Base-by-base conservation (phyloP, 1,140 invertebrate genomes). In the Colletes latitarsis region DNA sequence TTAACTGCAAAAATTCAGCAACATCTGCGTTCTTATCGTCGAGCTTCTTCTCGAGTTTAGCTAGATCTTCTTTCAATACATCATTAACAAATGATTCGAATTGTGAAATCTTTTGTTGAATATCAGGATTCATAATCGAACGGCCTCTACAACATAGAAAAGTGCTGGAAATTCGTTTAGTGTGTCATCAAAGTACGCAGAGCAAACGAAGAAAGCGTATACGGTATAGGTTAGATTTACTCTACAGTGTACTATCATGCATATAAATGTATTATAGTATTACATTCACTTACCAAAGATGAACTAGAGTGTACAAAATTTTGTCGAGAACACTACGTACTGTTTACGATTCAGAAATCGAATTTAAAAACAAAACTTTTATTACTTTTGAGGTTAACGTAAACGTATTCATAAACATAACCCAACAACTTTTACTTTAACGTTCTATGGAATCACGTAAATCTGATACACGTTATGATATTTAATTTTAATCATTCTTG, bases 1-100 rank as follows among this genome's bases (percentile, higher is more conserved):
- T 96, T 55, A 97, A 91, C 88, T 97, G 96, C 21, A 96, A 90
- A 84, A 96, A 96, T 87, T 97, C 97, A n/a, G 95, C 93, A 14
- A 97, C 93, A 87, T 97, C 95, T n/a, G 92, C 89, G 89, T 96
- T 96, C 21, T 96, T 92, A 57, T 90, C 85, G 75, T 96, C 94
- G 58, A 97, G 90, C 77, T 95, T 94, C 30, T 94, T 80, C 57
- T 96, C 94, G 10, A 96, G 84, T 77, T 93, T 88, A 49, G 94
- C 94, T 10, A 97, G 90, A 77, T 96, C 95, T 73, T 95, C 94
- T 87, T 95, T 96, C 0, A 97, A 89, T 3, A 95, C 94, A 75
- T 96, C 94, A 84, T 96, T 96, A 10, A 97, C 94, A 77, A 95
- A 95, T 0, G 85, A 82, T 89, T 96, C 95, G 72, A 94, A 94